Conservation (phyloP, 2,113 vertebrate species). For the Alexandromys fortis region DNA sequence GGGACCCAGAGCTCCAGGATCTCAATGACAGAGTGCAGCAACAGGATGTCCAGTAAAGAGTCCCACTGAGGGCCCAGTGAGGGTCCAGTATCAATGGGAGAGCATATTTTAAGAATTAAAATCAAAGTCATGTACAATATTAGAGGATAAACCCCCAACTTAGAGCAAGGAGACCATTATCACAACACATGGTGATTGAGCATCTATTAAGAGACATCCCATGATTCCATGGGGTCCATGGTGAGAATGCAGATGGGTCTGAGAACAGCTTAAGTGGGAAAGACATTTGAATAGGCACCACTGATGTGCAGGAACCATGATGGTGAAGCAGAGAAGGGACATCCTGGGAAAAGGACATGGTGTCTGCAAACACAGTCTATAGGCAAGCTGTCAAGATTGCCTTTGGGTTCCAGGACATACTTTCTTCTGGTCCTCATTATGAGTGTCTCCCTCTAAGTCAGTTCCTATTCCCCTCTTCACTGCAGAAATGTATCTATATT, state of each 20-base stretch:
- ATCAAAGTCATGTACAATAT: background rate
- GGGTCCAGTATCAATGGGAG: background rate
- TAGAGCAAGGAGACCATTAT: background rate
- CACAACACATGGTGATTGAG: background rate
- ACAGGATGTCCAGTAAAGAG: background rate
- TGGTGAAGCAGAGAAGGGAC: background rate
- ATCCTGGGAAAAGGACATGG: background rate
- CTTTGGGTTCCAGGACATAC: background rate
- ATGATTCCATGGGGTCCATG: background rate
- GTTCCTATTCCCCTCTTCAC: background rate
- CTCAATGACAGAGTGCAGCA: background rate
- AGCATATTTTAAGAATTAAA: background rate
- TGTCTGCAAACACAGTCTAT: background rate
- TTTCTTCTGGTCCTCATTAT: background rate
- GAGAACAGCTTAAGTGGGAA: background rate
- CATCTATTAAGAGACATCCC: background rate
- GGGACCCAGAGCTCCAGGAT: background rate
- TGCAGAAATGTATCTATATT: background rate
- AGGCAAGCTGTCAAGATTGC: background rate
- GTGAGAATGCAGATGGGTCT: background rate
- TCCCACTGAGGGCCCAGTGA: background rate
- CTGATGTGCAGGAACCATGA: background rate
- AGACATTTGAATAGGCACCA: background rate
- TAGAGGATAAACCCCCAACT: background rate
- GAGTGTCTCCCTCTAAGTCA: background rate